Evolutionary conservation across 2,888 invertebrate genomes (phyloP).

Genomic region (Ecdyonurus torrentis): DNA sequence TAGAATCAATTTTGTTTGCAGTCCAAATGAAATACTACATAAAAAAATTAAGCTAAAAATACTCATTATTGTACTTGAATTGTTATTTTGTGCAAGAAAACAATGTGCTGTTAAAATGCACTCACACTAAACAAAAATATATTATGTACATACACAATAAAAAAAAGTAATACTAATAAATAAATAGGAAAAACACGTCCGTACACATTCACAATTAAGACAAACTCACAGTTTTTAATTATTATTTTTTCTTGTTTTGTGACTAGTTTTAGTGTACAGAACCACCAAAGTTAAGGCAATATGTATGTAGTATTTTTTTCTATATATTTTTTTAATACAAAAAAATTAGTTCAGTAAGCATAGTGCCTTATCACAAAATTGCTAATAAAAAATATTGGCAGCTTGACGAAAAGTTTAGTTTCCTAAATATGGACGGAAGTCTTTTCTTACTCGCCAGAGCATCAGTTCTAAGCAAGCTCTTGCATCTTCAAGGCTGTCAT

Average conservation of each 20-base stretch:
- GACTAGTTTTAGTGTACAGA: not conserved
- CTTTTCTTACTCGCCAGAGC: constrained; percentile 51
- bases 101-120: not conserved
- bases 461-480: constrained; percentile 77
- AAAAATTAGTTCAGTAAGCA: not conserved
- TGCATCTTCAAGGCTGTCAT: constrained; percentile 90
- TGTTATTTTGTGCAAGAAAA: not conserved
- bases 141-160: not conserved
- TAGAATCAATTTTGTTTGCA: not conserved
- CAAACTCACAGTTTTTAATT: not conserved
- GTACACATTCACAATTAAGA: not conserved
- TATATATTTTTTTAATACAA: not conserved
- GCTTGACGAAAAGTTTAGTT: constrained; percentile 18
- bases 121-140: not conserved
- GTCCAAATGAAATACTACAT: not conserved
- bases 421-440: constrained; percentile 20
- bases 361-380: constrained; percentile 3
- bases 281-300: not conserved
- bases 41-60: not conserved
- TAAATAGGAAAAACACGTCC: constrained; percentile 1
- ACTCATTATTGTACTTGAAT: not conserved
- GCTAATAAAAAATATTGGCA: not conserved
- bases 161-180: not conserved
- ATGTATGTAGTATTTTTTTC: not conserved
- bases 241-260: not conserved